Conservation (phyloP, 1,140 invertebrate genomes). For the Drosophila littoralis region DNA sequence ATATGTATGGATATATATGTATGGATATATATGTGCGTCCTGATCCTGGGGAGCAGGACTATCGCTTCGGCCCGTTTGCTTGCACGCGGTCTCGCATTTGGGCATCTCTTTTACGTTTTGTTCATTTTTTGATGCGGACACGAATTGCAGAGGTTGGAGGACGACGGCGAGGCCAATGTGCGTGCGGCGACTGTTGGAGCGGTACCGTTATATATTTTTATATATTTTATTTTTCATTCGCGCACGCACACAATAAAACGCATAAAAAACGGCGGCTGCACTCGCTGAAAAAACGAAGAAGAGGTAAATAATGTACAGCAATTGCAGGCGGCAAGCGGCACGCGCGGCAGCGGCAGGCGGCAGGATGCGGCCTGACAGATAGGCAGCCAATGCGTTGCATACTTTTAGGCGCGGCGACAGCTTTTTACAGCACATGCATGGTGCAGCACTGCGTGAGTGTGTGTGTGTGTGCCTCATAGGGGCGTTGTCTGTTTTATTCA, state of each 20-base stretch:
- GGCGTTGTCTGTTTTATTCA: conserved; percentile 77
- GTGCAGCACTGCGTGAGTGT: neutral
- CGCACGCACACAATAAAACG: conserved; percentile 82
- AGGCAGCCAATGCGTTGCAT: conserved; percentile 72
- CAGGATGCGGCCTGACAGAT: conserved; percentile 55
- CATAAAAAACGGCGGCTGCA: conserved; percentile 58
- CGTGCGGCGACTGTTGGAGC: conserved; percentile 62
- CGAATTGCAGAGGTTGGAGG: conserved; percentile 3
- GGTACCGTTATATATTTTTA: conserved; percentile 83
- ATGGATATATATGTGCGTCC: conserved; percentile 32
- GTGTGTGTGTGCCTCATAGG: conserved; percentile 37
- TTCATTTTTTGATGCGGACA: conserved; percentile 70
- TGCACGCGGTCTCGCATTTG: conserved; percentile 76
- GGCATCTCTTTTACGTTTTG: conserved; percentile 82
- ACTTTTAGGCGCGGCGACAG: conserved; percentile 73
- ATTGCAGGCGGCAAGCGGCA: neutral
- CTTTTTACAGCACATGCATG: conserved; percentile 56
- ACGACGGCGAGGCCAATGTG: conserved; percentile 34
- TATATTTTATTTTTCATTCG: conserved; percentile 83
- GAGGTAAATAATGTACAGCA: conserved; percentile 80
- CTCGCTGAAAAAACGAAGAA: conserved; percentile 72
- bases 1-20: neutral
- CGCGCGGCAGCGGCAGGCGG: neutral
- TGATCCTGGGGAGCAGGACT: conserved; percentile 58
- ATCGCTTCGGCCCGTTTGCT: conserved; percentile 77